Evolutionary conservation across 1,140 invertebrate genomes (phyloP), one percentile per base, ranked within the genome.

Genomic region (Rhysida immarginata): DNA sequence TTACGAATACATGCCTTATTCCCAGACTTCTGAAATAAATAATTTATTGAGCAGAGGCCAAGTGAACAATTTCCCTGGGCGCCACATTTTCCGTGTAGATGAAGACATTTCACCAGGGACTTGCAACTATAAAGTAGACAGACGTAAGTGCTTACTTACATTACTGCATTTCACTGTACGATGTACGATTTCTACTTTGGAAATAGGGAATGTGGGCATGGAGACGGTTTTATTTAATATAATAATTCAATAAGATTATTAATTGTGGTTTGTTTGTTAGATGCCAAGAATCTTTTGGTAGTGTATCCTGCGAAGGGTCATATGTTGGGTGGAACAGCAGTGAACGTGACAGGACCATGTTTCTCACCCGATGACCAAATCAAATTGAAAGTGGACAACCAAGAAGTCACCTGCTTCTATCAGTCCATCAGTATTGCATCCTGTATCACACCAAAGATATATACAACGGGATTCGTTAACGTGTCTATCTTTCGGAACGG

Each of bases 341-440:
- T 96, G 2, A 95, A 96, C 65, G 87, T 96, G 24, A 95, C 91
- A 0, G 92, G 92, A 0, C 92, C 92, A 11, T 96, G 92, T 68
- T 89, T 92, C 62, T 74, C 78, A 50, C 76, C 75, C 0, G 76
- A 77, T 18, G 77, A 82, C 56, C 80, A 84, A 60, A 79, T 95
- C 16, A 80, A 75, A 41, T 93, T 89, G 64, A 71, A 71, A 65
- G 77, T 72, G 45, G 66, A 73, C 44, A 68, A 69, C 26, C 61
- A 59, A n/a, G 61, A 62, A 42, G 62, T 62, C 2, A 65, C 68
- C 48, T 71, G 69, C 3, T 55, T 62, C 21, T 65, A 62, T 43
- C 58, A 59, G 27, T 56, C 59, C 48, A 56, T 65, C 1, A 94
- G 94, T 70, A 75, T 87, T 53, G 90, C 87, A 0, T 82, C 89